Evolutionary conservation across 1,140 invertebrate species (phyloP), one percentile per base, ranked within the genome.

Genomic region (Anastrepha ludens): DNA sequence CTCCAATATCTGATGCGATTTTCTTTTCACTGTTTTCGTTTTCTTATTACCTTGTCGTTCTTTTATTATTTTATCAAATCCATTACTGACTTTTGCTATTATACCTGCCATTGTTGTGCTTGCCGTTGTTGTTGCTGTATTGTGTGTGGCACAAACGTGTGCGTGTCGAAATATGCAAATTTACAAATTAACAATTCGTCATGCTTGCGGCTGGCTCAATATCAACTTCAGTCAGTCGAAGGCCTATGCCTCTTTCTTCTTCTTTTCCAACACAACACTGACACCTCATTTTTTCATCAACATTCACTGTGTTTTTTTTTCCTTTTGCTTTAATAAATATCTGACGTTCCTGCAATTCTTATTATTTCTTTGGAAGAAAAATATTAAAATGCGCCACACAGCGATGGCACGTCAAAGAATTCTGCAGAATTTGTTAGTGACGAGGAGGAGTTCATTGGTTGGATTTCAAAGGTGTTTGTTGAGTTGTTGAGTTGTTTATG

Each of bases 171-270:
- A 86, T 86, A 86, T 86, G 85, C 85, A 86, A 86, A 85, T 85
- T 85, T 85, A 58, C 50, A 85, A 85, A 86, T 86, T 86, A 86
- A 86, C 85, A 86, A 86, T 86, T 62, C 85, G 55, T 86, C 59
- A 62, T 62, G 85, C 85, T 86, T 47, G 44, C 74, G 74, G 50
- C 74, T 20, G 47, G 17, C 74, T 6, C 6, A 8, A 15, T 11
- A 41, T 11, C 17, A 11, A 17, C n/a, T 29, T 62, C 20, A 20
- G 3, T 3, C 17, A 81, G 44, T 5, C 47, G 11, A 5, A n/a
- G 67, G 41, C 41, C 44, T 17, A 29, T 74, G 13, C 39, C 7
- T 39, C 65, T 39, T 64, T 67, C 60, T n/a, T 67, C 29, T 39
- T 39, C 64, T 39, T 67, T 39, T 6, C 5, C n/a, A 64, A 20